phyloP scores from a whole-genome alignment of 2,888 invertebrate genomes.

The Xanthia togata region DNA sequence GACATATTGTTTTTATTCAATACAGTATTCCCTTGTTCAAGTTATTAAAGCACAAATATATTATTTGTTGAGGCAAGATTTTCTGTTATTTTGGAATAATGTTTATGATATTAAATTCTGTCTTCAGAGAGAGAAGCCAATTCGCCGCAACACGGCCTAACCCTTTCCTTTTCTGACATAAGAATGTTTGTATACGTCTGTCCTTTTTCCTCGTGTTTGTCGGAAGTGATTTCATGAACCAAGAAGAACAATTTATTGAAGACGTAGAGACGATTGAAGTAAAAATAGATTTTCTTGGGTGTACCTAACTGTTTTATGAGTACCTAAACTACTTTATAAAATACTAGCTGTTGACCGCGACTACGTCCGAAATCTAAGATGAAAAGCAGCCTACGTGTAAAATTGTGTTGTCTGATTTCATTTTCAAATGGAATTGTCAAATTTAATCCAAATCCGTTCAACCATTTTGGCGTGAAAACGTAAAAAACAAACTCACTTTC shows the following conservation, averaged over 20 bases:
- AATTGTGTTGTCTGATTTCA: no score
- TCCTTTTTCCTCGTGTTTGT: constrained; percentile 49
- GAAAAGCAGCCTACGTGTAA: no score
- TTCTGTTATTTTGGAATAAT: constrained; percentile 72
- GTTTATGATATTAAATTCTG: constrained; percentile 75
- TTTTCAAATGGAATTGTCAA: no score
- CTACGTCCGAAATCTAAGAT: no score
- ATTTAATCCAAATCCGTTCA: no score
- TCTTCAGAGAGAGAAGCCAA: constrained; percentile 66
- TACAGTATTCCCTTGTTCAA: constrained; percentile 58
- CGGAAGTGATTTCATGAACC: constrained; percentile 56
- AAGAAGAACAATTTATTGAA: constrained; percentile 49
- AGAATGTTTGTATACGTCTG: constrained; percentile 44
- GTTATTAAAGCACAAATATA: constrained; percentile 68
- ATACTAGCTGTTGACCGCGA: no score
- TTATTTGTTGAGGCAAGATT: constrained; percentile 67
- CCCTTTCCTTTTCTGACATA: constrained; percentile 50
- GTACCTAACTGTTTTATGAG: background rate
- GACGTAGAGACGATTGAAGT: constrained; percentile 27
- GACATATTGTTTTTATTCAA: constrained; percentile 59
- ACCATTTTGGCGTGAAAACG: no score
- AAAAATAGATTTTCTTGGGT: constrained; percentile 18
- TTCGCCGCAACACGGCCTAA: constrained; percentile 63
- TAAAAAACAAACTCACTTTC: no score
- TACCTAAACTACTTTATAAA: background rate